Evolutionary conservation across 2,113 vertebrate genomes (phyloP).

Genomic region (Muntiacus muntjak): DNA sequence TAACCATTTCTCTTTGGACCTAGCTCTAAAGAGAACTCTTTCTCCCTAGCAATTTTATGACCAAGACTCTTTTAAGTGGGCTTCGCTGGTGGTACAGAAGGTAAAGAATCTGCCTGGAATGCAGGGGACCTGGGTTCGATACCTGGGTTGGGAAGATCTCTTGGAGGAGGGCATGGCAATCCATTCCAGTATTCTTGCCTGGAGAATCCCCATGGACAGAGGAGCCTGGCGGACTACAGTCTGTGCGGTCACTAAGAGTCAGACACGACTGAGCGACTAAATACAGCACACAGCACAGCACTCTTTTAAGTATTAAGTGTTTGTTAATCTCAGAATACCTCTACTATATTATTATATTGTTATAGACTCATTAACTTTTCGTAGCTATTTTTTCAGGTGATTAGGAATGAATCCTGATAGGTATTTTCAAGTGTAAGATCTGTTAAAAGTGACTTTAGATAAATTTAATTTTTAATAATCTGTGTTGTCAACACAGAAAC

Average conservation of each 20-base stretch:
- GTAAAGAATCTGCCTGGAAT: background rate
- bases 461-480: slow-evolving; percentile 22
- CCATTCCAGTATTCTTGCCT: background rate
- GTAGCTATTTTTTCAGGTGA: background rate
- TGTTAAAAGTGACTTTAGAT: background rate
- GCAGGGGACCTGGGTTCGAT: background rate
- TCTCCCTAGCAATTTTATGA: background rate
- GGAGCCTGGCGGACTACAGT: background rate
- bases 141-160: background rate
- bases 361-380: slow-evolving; percentile 1
- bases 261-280: background rate
- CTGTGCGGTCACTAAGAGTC: background rate
- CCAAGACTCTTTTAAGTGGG: background rate
- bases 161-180: background rate
- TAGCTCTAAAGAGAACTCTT: background rate
- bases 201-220: background rate
- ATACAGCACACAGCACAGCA: background rate
- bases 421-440: background rate
- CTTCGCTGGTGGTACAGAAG: background rate
- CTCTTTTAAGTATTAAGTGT: background rate
- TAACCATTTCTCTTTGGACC: background rate
- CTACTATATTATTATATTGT: background rate
- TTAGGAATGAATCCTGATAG: background rate
- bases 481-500: background rate
- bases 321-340: background rate